phyloP scores from a whole-genome alignment of 2,113 vertebrate genomes.

The Gopherus evgoodei region DNA sequence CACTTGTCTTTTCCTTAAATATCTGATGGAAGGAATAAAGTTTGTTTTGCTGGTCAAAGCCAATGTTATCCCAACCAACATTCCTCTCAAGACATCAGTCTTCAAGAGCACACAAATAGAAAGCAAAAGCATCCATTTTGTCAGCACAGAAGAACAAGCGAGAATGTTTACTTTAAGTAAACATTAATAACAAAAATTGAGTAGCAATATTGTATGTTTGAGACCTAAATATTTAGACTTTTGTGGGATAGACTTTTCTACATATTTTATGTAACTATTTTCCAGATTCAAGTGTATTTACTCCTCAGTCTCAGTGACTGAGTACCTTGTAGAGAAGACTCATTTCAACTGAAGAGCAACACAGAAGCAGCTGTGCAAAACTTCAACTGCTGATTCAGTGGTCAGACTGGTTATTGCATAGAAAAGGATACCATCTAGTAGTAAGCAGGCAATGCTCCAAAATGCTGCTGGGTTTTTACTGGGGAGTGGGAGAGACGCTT shows the following conservation, averaged over 20 bases:
- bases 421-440: rapidly evolving
- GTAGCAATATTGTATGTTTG: background rate
- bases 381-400: background rate
- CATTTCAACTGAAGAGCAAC: background rate
- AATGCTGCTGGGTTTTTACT: background rate
- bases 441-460: background rate
- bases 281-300: background rate
- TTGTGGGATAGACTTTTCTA: background rate
- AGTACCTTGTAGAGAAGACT: background rate
- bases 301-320: background rate
- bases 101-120: background rate
- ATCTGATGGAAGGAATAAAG: background rate
- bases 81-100: background rate
- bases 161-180: background rate
- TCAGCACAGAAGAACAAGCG: background rate
- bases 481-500: background rate
- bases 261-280: background rate
- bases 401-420: background rate
- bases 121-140: background rate
- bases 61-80: background rate
- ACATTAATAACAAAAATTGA: background rate
- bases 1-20: background rate
- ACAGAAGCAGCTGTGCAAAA: rapidly evolving
- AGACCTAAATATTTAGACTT: background rate
- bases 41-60: background rate